Conservation (phyloP, 2,113 vertebrate genomes). For the Scomber japonicus region DNA sequence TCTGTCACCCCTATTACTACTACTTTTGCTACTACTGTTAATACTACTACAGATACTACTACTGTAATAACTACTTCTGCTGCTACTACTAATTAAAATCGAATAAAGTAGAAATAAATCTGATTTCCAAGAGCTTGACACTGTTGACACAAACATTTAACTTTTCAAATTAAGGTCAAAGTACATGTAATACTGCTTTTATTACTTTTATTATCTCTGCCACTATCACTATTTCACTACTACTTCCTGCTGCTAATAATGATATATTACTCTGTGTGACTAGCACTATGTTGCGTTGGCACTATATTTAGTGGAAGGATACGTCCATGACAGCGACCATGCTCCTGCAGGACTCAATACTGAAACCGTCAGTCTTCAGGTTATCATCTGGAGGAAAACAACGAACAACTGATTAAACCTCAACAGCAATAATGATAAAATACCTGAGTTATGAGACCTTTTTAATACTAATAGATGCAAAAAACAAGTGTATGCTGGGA, state of each 20-base stretch:
- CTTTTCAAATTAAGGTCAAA: too few species aligned
- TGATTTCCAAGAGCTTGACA: too few species aligned
- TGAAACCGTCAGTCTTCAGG: constrained; percentile 91
- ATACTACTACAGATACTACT: not conserved
- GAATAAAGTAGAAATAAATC: too few species aligned
- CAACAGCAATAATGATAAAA: not conserved
- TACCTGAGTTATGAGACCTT: too few species aligned
- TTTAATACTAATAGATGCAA: too few species aligned
- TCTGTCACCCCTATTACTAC: not conserved
- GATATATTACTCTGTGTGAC: not conserved
- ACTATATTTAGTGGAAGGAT: constrained; percentile 81
- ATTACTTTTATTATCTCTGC: not conserved
- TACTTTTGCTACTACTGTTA: not conserved
- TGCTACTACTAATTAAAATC: too few species aligned
- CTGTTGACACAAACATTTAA: too few species aligned
- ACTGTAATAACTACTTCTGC: too few species aligned
- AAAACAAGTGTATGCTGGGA: too few species aligned
- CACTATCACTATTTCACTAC: not conserved
- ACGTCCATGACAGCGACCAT: constrained; percentile 97
- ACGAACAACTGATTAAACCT: not conserved
- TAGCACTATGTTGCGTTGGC: not conserved
- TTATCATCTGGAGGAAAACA: constrained; percentile 78
- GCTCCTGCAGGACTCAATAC: constrained; percentile 93
- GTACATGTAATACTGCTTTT: not conserved
- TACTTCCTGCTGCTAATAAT: too few species aligned